Conservation (phyloP, 2,888 invertebrate species). For the Lochmaea crataegi region DNA sequence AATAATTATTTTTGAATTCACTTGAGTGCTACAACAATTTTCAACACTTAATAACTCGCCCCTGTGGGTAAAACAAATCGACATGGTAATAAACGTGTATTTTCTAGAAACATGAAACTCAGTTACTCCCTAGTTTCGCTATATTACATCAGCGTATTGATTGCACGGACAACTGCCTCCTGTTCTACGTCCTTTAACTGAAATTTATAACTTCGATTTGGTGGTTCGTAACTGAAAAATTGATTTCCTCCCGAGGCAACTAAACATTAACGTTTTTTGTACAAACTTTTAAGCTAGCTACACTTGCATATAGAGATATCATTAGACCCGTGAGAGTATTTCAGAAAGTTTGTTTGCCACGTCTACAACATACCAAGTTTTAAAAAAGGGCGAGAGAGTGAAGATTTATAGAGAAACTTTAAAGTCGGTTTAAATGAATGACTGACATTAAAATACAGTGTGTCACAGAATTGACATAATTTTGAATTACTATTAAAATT, state of each 20-base stretch:
- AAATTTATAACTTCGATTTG: conserved; percentile 28
- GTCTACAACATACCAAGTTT: conserved; percentile 9
- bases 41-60: too few species aligned
- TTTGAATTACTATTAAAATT: too few species aligned
- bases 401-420: conserved; percentile 4
- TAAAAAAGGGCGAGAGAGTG: conserved; percentile 3
- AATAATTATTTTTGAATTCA: too few species aligned
- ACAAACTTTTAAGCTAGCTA: conserved; percentile 19
- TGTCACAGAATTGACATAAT: not conserved
- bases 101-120: not conserved
- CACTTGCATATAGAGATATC: conserved; percentile 24
- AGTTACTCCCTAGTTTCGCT: not conserved
- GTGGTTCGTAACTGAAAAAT: conserved; percentile 28
- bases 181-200: conserved; percentile 18
- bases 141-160: conserved; percentile 13
- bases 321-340: conserved; percentile 29
- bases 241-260: conserved; percentile 18
- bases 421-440: not conserved
- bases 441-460: not conserved
- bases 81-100: not conserved
- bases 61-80: not conserved
- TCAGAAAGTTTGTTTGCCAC: conserved; percentile 22
- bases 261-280: conserved; percentile 19
- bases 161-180: conserved; percentile 9
- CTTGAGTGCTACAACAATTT: too few species aligned